A percentile compares a stretch with the other conserved stretches of the same genome.
Conservation (phyloP, 2,113 vertebrate genomes). For the Tachycineta bicolor region DNA sequence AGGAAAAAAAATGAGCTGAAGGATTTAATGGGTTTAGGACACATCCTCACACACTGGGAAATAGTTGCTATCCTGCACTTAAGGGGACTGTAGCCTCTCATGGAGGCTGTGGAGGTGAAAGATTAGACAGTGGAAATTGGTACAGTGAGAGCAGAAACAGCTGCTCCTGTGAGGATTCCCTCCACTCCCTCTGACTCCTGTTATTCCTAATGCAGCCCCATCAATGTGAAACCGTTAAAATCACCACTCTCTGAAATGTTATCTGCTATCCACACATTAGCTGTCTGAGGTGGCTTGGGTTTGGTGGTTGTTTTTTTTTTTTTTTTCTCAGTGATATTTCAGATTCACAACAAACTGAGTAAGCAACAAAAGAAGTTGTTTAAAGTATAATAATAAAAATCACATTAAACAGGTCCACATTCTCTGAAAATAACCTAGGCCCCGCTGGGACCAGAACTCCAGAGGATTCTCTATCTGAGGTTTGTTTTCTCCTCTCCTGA, state of each 20-base stretch:
- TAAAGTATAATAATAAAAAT: background rate
- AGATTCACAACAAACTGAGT: background rate
- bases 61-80: background rate
- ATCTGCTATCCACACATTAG: background rate
- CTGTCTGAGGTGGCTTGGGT: background rate
- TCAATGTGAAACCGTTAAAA: background rate
- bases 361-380: background rate
- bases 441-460: background rate
- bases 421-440: background rate
- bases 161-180: background rate
- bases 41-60: background rate
- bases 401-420: background rate
- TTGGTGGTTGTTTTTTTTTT: background rate
- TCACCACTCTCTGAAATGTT: background rate
- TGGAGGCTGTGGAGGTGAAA: background rate
- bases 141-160: background rate
- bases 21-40: background rate
- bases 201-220: background rate
- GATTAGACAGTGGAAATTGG: background rate
- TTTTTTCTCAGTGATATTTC: background rate
- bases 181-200: background rate
- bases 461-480: background rate
- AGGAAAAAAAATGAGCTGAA: conserved; percentile 13
- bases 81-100: background rate
- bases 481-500: background rate